Conservation (phyloP, 1,140 invertebrate genomes). For the Penaeus chinensis region DNA sequence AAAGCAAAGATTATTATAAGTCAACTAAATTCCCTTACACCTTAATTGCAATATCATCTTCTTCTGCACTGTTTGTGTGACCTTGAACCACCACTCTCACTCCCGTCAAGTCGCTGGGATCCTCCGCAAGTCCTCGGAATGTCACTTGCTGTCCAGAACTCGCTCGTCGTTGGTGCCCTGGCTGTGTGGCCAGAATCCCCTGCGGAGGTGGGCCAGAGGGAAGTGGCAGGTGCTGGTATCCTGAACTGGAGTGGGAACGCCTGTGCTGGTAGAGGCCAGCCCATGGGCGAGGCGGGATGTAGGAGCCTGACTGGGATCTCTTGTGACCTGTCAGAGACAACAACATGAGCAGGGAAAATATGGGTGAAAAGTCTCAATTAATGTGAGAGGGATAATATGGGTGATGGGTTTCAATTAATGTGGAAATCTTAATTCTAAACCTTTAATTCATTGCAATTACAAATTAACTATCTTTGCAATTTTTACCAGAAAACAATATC, state of each 20-base stretch:
- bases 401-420: too few species aligned
- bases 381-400: not conserved
- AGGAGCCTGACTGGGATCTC: conserved; percentile 59
- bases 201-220: conserved; percentile 31
- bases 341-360: not conserved
- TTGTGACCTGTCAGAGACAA: conserved; percentile 50
- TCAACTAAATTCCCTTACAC: not conserved
- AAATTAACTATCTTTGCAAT: too few species aligned
- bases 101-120: conserved; percentile 38
- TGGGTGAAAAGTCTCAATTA: too few species aligned
- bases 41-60: conserved; percentile 49
- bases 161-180: conserved; percentile 53
- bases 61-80: conserved; percentile 28
- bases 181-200: conserved; percentile 40
- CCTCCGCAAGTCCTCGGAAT: conserved; percentile 32
- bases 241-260: conserved; percentile 59
- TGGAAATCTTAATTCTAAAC: too few species aligned
- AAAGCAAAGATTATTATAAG: too few species aligned
- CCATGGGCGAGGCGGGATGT: conserved; percentile 55
- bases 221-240: conserved; percentile 52
- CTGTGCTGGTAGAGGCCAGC: conserved; percentile 57
- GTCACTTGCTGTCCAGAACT: conserved; percentile 60
- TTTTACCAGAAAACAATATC: too few species aligned
- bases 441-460: too few species aligned
- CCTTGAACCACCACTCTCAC: conserved; percentile 41